Evolutionary conservation across 2,888 invertebrate species (phyloP).

Genomic region (Neria commutata): DNA sequence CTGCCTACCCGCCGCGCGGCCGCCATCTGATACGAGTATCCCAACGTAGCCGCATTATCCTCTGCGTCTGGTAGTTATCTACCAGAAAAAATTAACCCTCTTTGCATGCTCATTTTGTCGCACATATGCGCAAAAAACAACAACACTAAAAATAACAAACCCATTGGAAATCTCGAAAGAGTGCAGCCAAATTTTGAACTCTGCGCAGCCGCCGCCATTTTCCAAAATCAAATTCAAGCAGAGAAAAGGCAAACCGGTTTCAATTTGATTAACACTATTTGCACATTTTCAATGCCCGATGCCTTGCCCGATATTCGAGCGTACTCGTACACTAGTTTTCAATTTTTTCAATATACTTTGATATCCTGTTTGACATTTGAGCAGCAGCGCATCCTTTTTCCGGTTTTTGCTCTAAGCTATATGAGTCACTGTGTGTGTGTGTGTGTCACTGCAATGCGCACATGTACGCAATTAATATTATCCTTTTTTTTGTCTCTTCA

Average conservation of each 20-base stretch:
- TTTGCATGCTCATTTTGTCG: constrained; percentile 3
- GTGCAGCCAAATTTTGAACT: not conserved
- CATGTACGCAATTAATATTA: constrained; percentile 3
- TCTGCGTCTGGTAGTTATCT: not conserved
- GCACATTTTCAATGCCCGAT: not conserved
- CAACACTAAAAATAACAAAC: not conserved
- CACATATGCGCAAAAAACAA: constrained; percentile 2
- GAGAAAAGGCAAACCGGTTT: constrained; percentile 46
- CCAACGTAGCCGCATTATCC: not conserved
- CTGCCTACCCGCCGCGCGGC: not conserved
- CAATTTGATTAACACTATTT: constrained; percentile 45
- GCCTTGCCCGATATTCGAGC: not conserved
- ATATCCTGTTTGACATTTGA: not conserved
- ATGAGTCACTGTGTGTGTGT: not conserved
- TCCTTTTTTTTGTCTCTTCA: not conserved
- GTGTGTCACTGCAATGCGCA: not conserved
- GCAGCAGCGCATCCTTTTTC: not conserved
- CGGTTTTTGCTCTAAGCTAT: no score
- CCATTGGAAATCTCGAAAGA: not conserved
- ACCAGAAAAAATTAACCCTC: not conserved
- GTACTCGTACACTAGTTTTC: not conserved
- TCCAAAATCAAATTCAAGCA: no score
- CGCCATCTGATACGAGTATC: no score
- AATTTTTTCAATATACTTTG: not conserved
- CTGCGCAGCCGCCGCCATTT: not conserved